These are phyloP conservation scores for Magallana nippona DNA, from an alignment of 2,888 invertebrate species.

Conservation along the genomic window DNA sequence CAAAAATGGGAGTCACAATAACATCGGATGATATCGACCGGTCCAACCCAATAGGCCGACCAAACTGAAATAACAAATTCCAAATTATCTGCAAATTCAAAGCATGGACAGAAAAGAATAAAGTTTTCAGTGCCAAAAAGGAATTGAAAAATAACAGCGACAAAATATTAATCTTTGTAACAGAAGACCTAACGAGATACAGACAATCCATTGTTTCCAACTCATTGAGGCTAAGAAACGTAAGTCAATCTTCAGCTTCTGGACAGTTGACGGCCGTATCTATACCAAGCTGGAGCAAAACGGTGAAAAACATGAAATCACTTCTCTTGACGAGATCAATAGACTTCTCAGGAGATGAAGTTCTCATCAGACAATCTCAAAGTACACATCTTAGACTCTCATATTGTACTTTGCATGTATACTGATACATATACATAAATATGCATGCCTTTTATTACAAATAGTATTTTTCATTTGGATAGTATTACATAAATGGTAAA, in stretches of 20 bases:
- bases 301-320: neutral
- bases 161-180: neutral
- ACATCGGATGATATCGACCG: neutral
- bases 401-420: too few species aligned
- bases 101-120: neutral
- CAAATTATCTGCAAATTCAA: neutral
- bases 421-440: too few species aligned
- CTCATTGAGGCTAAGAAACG: neutral
- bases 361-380: neutral
- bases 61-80: neutral
- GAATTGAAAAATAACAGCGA: neutral
- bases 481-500: neutral
- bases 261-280: neutral
- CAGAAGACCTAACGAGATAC: neutral
- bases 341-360: neutral
- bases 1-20: neutral
- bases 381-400: neutral
- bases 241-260: neutral
- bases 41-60: neutral
- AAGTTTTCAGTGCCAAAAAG: neutral
- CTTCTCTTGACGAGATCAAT: neutral
- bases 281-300: neutral
- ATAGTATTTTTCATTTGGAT: neutral
- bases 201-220: neutral
- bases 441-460: neutral